Evolutionary conservation across 1,140 invertebrate genomes (phyloP), one percentile per base, ranked within the genome.

Genomic region (Pseudomyrmex concolor): DNA sequence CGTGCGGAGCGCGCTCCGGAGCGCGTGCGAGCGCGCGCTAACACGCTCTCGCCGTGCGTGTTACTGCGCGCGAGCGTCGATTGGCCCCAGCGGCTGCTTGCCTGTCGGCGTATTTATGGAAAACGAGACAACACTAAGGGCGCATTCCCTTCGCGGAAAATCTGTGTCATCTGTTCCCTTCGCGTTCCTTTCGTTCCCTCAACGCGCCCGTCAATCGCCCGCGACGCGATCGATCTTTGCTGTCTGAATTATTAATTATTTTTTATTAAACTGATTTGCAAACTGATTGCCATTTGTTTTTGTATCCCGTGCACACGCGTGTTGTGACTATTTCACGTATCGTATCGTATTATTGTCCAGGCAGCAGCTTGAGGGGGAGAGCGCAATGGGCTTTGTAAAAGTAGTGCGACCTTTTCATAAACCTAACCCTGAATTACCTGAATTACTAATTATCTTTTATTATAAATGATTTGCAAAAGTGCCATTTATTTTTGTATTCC

Each of bases 31-130:
- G 43, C 15, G 15, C 59, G 82, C 73, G 7, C 1, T 34, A 34
- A n/a, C 13, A 34, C 15, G n/a, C 7, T 13, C 4, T 7, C 55
- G 25, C 25, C 2, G 25, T 5, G 2, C 13, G 15, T 25, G 45
- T 51, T 12, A 19, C 73, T 4, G 7, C 57, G 43, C 64, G 13
- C 13, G 12, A 48, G 43, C 62, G 82, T 72, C 70, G 85, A 86
- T 88, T 89, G 87, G 76, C 76, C 70, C 34, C 64, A 57, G 48
- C 84, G 62, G 43, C 25, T 34, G 82, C 54, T 55, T 54, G 73
- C 12, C 25, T 22, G 73, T 67, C 25, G 62, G 22, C 54, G 62
- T 77, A 77, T 77, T 77, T 77, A 68, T 77, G 51, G 74, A 77
- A 34, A 34, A 13, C 63, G 63, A 68, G 57, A 62, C 71, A 45